These are phyloP conservation scores for Dilophus febrilis DNA, from an alignment of 2,888 invertebrate genomes.

Conservation along the genomic window DNA sequence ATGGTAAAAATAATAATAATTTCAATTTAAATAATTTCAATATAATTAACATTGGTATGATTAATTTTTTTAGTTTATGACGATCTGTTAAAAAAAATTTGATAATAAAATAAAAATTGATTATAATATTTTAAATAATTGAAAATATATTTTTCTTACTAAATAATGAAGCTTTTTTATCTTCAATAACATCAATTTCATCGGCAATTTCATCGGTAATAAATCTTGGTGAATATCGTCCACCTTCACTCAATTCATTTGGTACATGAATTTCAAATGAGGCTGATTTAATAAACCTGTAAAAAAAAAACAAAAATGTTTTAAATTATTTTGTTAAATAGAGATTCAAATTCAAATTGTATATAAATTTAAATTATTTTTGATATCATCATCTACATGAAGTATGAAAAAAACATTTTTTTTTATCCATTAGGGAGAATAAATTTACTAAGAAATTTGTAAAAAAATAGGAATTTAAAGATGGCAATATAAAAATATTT, in stretches of 20 bases:
- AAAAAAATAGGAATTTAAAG: too few species aligned
- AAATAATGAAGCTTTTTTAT: conserved; percentile 61
- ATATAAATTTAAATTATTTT: too few species aligned
- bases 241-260: conserved; percentile 55
- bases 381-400: too few species aligned
- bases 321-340: too few species aligned
- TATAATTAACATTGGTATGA: conserved; percentile 65
- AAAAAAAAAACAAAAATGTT: too few species aligned
- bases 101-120: conserved; percentile 13
- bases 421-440: too few species aligned
- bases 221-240: conserved; percentile 61
- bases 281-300: conserved; percentile 60
- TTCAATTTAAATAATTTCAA: conserved; percentile 73
- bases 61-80: conserved; percentile 62
- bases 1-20: conserved; percentile 60
- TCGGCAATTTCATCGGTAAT: conserved; percentile 61
- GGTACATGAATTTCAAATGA: conserved; percentile 58
- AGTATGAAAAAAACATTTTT: too few species aligned
- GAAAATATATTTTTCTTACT: conserved; percentile 35
- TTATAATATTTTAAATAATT: conserved; percentile 1
- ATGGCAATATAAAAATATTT: too few species aligned
- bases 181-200: conserved; percentile 66
- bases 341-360: too few species aligned
- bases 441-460: too few species aligned
- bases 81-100: conserved; percentile 40